Evolutionary conservation across 2,888 invertebrate species (phyloP), one percentile per base, ranked within the genome.

Genomic region (Brenthis hecate): DNA sequence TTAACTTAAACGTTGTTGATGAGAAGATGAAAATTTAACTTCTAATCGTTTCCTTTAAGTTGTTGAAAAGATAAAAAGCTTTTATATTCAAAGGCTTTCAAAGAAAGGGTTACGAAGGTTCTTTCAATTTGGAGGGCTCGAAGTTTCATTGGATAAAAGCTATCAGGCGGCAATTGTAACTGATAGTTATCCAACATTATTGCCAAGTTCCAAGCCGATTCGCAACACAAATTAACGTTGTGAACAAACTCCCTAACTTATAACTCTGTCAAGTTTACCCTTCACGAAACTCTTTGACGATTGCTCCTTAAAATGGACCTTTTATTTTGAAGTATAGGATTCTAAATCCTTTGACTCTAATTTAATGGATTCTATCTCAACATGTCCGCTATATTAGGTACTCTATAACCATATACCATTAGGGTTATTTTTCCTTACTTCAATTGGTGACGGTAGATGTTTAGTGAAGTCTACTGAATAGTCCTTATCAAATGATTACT

Each of bases 131-230:
- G 55, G 50, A 68, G 65, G 65, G 68, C 56, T 55, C 70, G 54
- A 72, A 74, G 69, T 73, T 73, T 68, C 73, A 53, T 66, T 69
- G 65, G 66, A 66, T 72, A 64, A 69, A 68, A 57, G 70, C 69
- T 70, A 75, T 70, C 69, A 68, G 71, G 56, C 69, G 69, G 65
- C 71, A 75, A 69, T 66, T 66, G 73, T 72, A 68, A 73, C 73
- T 68, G 74, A 74, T 73, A 75, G 75, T 75, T 72, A 69, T 63
- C 66, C 71, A 70, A 72, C 70, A 71, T 70, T 71, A 72, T 73
- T 65, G 68, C 71, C 64, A 69, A 72, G 66, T 73, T 71, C 61
- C 64, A 56, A 51, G 56, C 58, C 58, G 66, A 69, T 62, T 71
- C 66, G 72, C 73, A 69, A 68, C 71, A 66, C 68, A 71, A 74